Conservation (phyloP, 2,888 invertebrate genomes). For the Metallyticus violacea region DNA sequence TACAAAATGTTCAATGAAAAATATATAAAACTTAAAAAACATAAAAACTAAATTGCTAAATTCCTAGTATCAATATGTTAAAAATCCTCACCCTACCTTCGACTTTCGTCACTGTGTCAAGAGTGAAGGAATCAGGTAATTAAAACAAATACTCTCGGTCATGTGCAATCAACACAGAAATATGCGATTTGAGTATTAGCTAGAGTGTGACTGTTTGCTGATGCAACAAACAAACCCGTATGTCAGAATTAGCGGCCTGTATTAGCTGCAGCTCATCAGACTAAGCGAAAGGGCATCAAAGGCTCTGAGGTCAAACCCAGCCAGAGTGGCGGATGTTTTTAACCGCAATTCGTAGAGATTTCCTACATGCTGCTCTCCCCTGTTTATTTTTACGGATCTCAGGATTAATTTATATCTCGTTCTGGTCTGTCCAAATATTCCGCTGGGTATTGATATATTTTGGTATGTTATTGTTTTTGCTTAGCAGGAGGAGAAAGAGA, state of each 20-base stretch:
- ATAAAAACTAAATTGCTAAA: no score
- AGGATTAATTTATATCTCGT: background rate
- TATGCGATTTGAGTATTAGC: background rate
- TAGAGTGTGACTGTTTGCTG: background rate
- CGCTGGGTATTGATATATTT: no score
- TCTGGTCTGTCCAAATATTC: no score
- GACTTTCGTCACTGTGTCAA: background rate
- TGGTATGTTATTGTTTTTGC: no score
- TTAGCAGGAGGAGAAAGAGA: no score
- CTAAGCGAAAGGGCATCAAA: background rate
- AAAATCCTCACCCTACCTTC: no score
- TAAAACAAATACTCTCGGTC: background rate
- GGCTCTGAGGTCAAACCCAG: background rate
- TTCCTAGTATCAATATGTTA: no score
- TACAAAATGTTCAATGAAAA: no score
- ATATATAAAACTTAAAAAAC: no score
- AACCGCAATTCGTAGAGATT: background rate
- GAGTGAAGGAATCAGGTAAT: background rate
- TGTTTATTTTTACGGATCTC: background rate
- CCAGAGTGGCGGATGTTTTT: background rate
- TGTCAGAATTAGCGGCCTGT: background rate
- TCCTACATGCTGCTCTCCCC: background rate
- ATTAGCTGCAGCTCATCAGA: background rate
- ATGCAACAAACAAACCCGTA: background rate
- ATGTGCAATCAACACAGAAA: background rate